phyloP scores from a whole-genome alignment of 2,888 invertebrate species.

The Lasioglossum villosulum region DNA sequence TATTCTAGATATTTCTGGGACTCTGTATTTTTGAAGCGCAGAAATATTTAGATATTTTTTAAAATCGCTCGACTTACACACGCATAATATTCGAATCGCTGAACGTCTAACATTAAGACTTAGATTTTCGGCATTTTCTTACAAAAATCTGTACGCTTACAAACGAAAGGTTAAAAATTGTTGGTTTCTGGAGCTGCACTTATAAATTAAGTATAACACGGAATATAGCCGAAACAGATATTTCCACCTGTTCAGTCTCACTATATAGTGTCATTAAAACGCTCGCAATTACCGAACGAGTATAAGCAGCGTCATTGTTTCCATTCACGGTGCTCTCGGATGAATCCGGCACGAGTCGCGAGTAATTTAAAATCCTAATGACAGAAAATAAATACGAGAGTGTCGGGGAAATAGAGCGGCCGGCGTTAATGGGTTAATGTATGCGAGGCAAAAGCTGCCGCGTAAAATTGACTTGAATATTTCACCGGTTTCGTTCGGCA shows the following conservation, averaged over 20 bases:
- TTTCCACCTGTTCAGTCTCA: neutral
- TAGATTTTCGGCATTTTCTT: too few species aligned
- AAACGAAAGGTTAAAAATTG: too few species aligned
- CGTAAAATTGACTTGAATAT: conserved; percentile 16
- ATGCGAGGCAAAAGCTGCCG: conserved; percentile 6
- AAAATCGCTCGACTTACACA: too few species aligned
- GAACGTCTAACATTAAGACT: too few species aligned
- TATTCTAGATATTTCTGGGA: neutral
- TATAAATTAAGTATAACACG: too few species aligned
- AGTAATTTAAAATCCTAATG: conserved; percentile 1
- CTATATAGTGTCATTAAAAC: neutral
- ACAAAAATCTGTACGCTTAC: too few species aligned
- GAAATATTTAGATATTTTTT: too few species aligned
- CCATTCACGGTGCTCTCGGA: neutral
- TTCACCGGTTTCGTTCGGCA: neutral
- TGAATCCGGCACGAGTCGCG: neutral
- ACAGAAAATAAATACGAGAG: conserved; percentile 7
- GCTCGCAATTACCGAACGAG: neutral
- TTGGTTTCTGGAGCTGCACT: too few species aligned
- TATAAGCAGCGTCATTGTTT: neutral
- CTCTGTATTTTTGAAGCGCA: neutral
- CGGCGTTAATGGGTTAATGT: conserved; percentile 10
- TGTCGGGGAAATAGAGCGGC: neutral
- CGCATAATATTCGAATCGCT: too few species aligned
- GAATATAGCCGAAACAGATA: too few species aligned